phyloP scores from a whole-genome alignment of 2,888 invertebrate species.

The Thyatira batis region DNA sequence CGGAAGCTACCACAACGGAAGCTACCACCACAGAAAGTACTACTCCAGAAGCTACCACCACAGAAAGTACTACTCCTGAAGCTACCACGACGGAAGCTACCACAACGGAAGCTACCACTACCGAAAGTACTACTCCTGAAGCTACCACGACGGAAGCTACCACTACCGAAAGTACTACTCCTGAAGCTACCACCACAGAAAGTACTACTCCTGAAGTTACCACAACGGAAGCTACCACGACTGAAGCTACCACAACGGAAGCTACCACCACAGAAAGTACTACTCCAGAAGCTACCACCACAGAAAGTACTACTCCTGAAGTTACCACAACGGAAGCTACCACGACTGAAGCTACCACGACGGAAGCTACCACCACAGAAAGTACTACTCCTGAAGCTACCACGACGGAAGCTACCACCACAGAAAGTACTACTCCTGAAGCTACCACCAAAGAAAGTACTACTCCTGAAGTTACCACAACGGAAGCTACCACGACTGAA shows the following conservation, averaged over 20 bases:
- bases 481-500: background rate
- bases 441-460: too few relatives aligned
- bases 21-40: too few relatives aligned
- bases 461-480: too few relatives aligned
- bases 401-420: background rate
- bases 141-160: background rate
- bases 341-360: background rate
- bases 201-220: background rate
- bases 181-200: background rate
- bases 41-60: background rate
- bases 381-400: background rate
- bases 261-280: constrained; percentile 5
- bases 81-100: background rate
- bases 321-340: background rate
- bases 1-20: too few relatives aligned
- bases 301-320: background rate
- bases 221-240: background rate
- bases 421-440: background rate
- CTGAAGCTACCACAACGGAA: background rate
- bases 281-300: too few relatives aligned
- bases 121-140: background rate
- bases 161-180: background rate
- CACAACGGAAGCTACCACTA: background rate
- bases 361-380: background rate
- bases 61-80: too few relatives aligned